A percentile compares a stretch with the other conserved stretches of the same genome.
These are phyloP conservation scores for Ophthalmolycus amberensis DNA, from an alignment of 2,113 vertebrate species.

Conservation along the genomic window DNA sequence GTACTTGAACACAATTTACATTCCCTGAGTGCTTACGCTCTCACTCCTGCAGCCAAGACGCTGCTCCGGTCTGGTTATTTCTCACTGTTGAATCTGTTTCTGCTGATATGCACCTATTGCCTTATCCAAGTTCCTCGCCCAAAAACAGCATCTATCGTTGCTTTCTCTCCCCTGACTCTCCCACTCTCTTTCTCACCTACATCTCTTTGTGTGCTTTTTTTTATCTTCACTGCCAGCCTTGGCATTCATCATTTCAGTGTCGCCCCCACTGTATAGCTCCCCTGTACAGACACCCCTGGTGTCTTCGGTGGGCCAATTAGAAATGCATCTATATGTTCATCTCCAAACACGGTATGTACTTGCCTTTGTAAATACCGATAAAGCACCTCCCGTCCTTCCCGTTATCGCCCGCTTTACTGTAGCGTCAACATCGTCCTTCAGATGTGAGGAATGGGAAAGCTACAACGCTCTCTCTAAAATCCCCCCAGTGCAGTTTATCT, in stretches of 20 bases:
- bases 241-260: constrained; percentile 60
- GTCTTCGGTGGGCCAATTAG: constrained; percentile 61
- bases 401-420: constrained; percentile 57
- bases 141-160: constrained; percentile 55
- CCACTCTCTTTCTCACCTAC: constrained; percentile 44
- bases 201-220: constrained; percentile 58
- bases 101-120: constrained; percentile 54
- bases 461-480: constrained; percentile 30
- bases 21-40: background rate
- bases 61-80: constrained; percentile 28
- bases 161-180: constrained; percentile 31
- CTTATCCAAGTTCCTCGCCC: constrained; percentile 52
- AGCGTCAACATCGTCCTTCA: constrained; percentile 47
- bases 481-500: constrained; percentile 44
- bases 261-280: constrained; percentile 27
- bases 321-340: constrained; percentile 78
- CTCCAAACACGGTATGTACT: constrained; percentile 66
- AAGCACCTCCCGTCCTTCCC: constrained; percentile 31
- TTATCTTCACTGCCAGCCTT: constrained; percentile 61
- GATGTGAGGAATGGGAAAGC: constrained; percentile 43
- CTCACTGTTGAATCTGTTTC: constrained; percentile 53
- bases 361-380: constrained; percentile 70
- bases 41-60: constrained; percentile 13
- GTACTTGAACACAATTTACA: background rate
- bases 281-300: constrained; percentile 19